Evolutionary conservation across 2,888 invertebrate genomes (phyloP).

Genomic region (Ferdinandea cuprea): DNA sequence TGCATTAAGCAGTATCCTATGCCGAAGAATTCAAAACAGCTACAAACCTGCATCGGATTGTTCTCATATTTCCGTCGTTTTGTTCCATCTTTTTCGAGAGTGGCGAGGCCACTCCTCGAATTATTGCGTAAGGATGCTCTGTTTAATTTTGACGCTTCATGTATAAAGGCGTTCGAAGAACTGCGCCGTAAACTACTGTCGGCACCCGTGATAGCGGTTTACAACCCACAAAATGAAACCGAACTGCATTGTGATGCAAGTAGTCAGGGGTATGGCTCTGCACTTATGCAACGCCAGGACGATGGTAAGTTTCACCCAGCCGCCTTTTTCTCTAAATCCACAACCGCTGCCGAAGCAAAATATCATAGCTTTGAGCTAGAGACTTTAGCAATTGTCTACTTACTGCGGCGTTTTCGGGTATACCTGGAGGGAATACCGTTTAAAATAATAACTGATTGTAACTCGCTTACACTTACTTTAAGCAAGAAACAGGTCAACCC

Average conservation of each 20-base stretch:
- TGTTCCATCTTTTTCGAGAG: constrained; percentile 41
- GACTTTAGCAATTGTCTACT: constrained; percentile 76
- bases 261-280: constrained; percentile 24
- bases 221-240: constrained; percentile 75
- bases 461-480: constrained; percentile 25
- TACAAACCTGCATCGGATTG: constrained; percentile 49
- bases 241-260: constrained; percentile 78
- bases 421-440: constrained; percentile 40
- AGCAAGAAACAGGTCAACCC: constrained; percentile 73
- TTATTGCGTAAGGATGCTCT: constrained; percentile 24
- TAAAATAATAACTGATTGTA: constrained; percentile 30
- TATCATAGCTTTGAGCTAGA: constrained; percentile 78
- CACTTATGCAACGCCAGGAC: constrained; percentile 18
- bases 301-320: constrained; percentile 40
- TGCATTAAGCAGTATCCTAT: constrained; percentile 8
- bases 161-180: constrained; percentile 32
- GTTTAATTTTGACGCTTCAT: constrained; percentile 33
- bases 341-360: constrained; percentile 72
- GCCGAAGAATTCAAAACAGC: not conserved
- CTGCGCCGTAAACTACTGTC: constrained; percentile 23
- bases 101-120: constrained; percentile 44
- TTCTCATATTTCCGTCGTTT: constrained; percentile 55
- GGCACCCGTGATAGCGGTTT: constrained; percentile 77
- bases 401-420: constrained; percentile 67
- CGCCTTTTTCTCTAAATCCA: constrained; percentile 69